Base-by-base conservation (phyloP, 2,888 invertebrate species). In the Cantharis lateralis region DNA sequence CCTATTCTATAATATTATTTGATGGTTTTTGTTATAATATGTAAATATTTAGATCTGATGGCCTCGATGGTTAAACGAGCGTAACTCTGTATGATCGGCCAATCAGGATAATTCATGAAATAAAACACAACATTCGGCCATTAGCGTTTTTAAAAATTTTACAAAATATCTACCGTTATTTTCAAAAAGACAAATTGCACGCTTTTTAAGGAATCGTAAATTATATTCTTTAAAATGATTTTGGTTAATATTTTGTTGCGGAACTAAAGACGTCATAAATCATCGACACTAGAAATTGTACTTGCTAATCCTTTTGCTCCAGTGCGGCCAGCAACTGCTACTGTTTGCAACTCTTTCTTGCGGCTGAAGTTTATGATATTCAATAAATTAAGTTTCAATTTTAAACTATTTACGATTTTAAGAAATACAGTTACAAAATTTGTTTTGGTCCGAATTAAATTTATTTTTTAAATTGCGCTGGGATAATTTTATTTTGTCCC, bases 241-340 rank as follows among this genome's bases (percentile, higher is more conserved):
- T 64, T 61, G 70, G 71, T 66, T 75, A 71, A 79, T 28, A 72
- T 72, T 68, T 11, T 48, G 72, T 71, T 71, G 77, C 77, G 79
- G 79, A 79, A 79, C 79, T 74, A 76, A 79, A 70, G 72, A 61
- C 64, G 68, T 66, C 74, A 77, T 79, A 79, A 79, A 79, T 79
- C 79, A 77, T 72, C 16, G 32, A 74, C 71, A 74, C 68, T 77
- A 66, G 20, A 16, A 75, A 71, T 78, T 78, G 79, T 76, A 79
- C 78, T 80, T 75, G 63, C 28, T 82, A 82, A 82, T 80, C 82
- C 82, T 81, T 82, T 80, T 80, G 80, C 80, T 82, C 77, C 82
- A 62, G 48, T 73, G 68, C 24, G 73, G 73, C 62, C 16, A 73
- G 26, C 62, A 73, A 28, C 69, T 72, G 80, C 78, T 76, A 70